These are phyloP conservation scores for Lethenteron camtschaticum DNA, from an alignment of 2,113 vertebrate species.

Conservation along the genomic window DNA sequence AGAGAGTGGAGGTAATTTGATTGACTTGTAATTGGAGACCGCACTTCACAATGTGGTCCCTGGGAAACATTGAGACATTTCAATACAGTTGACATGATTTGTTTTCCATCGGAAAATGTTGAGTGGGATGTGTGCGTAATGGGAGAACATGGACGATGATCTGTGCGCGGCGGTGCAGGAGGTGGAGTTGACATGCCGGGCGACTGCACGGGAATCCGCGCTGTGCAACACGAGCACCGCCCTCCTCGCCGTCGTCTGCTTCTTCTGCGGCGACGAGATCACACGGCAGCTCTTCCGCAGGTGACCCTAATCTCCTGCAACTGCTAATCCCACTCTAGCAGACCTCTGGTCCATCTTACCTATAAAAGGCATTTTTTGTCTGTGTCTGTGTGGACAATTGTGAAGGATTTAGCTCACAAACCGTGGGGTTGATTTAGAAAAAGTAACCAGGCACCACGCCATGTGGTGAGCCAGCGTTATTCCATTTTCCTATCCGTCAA, in stretches of 20 bases:
- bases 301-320: conserved; percentile 19
- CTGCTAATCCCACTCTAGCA: no score
- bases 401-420: no score
- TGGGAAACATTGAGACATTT: not conserved
- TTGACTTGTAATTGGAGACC: not conserved
- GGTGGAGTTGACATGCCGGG: conserved; percentile 41
- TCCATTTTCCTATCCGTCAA: no score
- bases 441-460: no score
- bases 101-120: not conserved
- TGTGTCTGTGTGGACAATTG: no score
- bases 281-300: conserved; percentile 61
- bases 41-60: not conserved
- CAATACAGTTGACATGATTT: not conserved
- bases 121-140: no score
- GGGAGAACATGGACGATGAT: no score
- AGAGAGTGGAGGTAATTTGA: no score
- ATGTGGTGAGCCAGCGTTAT: no score
- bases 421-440: no score
- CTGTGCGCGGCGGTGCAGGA: conserved; percentile 22
- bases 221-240: conserved; percentile 18
- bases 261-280: conserved; percentile 79
- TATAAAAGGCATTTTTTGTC: no score
- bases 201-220: conserved; percentile 19
- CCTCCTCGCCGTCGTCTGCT: conserved; percentile 36
- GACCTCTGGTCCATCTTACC: no score